A percentile compares a stretch with the other conserved stretches of the same genome.
Conservation (phyloP, 2,797 vertebrate species). For the Poecilia wingei region DNA sequence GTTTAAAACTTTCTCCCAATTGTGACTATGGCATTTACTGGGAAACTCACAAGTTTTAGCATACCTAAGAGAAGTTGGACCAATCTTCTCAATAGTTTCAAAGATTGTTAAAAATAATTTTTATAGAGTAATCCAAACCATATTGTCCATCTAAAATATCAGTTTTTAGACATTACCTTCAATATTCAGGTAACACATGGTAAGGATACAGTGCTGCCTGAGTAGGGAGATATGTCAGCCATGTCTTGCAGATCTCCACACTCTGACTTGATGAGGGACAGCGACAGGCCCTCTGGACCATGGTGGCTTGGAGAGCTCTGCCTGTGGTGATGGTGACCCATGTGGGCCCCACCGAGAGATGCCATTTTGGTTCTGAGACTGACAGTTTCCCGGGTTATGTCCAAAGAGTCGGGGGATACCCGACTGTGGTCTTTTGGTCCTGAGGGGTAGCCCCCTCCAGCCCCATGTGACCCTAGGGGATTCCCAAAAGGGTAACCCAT, state of each 20-base stretch:
- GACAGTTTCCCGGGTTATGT: conserved; percentile 92
- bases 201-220: conserved; percentile 98
- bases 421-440: conserved; percentile 87
- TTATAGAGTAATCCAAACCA: background rate
- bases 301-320: conserved; percentile 90
- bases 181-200: background rate
- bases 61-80: background rate
- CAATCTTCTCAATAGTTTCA: background rate
- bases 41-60: background rate
- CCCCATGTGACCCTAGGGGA: conserved; percentile 87
- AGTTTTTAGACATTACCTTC: conserved; percentile 1
- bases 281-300: conserved; percentile 89
- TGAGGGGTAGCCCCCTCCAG: conserved; percentile 81
- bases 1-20: background rate
- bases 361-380: conserved; percentile 99
- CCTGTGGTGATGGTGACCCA: conserved; percentile 88
- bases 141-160: background rate
- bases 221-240: conserved; percentile 97
- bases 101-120: background rate
- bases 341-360: conserved; percentile 82
- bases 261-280: conserved; percentile 98
- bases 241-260: conserved; percentile 98
- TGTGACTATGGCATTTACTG: background rate
- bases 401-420: conserved; percentile 93
- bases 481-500: conserved; percentile 98